Evolutionary conservation across 2,797 vertebrate species (phyloP), one percentile per base, ranked within the genome.

Genomic region (Semotilus atromaculatus): DNA sequence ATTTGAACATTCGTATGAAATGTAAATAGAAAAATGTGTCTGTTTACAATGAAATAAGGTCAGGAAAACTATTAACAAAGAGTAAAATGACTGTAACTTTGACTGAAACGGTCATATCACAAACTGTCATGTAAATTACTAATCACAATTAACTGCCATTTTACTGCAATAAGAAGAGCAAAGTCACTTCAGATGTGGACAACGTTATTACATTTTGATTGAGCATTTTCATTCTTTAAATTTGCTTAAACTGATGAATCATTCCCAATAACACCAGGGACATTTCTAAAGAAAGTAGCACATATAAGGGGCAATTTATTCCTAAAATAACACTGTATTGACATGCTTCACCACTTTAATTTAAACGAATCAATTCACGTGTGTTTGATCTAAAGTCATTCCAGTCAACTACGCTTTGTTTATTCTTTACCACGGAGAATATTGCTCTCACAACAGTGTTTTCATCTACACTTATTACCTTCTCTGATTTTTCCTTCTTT

Each of bases 381-480:
- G 43, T 60, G 23, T 16, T 58, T 40, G 16, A 58, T 43, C 18
- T 31, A 23, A 71, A 64, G 14, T 77, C 38, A 48, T 68, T 68
- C 66, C 77, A 40, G 13, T 38, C 45, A 1, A 73, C 67, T 77
- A 55, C 31, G 40, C 68, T 82, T 40, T 51, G 8, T 80, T 81
- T 80, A 3, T 53, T 26, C 11, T 34, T 26, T 29, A 43, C 60
- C 51, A 45, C 23, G 11, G 7, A 82, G 68, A 55, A 43, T 64
- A 64, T 8, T 31, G 26, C 60, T 8, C 29, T 31, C 62, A 64
- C 38, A 2, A 5, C 31, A 68, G 8, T 51, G 60, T 84, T 72
- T 64, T 86, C 72, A 68, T 67, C 43, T 82, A 73, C 45, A 58
- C 67, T 51, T 26, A 78, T 87, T 73, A 68, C 51, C 64, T 87